Evolutionary conservation across 2,888 invertebrate genomes (phyloP).

Genomic region (Trichopria drosophilae): DNA sequence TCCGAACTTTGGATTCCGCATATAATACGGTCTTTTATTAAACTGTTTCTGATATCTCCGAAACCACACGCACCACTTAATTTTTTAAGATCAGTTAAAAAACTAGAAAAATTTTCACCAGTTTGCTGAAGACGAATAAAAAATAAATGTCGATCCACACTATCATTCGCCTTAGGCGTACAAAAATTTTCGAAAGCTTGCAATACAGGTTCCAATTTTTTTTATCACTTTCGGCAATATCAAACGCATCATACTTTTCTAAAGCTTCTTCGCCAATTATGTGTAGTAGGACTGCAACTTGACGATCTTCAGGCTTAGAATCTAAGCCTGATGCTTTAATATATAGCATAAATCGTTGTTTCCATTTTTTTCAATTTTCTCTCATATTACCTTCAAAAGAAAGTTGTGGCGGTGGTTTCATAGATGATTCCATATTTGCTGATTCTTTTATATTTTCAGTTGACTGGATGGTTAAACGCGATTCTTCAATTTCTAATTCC

Average conservation of each 20-base stretch:
- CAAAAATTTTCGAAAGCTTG: constrained; percentile 35
- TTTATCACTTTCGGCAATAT: constrained; percentile 31
- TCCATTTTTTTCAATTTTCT: constrained; percentile 41
- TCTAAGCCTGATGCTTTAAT: constrained; percentile 36
- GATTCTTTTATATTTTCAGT: too few relatives aligned
- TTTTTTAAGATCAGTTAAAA: constrained; percentile 36
- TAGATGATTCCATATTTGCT: constrained; percentile 28
- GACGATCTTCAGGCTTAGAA: constrained; percentile 31
- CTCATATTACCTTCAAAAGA: constrained; percentile 31
- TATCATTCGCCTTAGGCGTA: constrained; percentile 31
- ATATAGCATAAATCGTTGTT: constrained; percentile 39
- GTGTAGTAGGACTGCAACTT: constrained; percentile 40
- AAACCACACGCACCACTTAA: constrained; percentile 37
- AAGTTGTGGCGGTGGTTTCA: constrained; percentile 26
- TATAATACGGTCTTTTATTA: constrained; percentile 37
- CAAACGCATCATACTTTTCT: constrained; percentile 40
- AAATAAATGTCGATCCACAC: constrained; percentile 39
- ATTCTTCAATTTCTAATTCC: too few relatives aligned
- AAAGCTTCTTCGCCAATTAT: constrained; percentile 39
- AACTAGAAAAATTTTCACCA: constrained; percentile 34
- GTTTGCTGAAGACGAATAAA: constrained; percentile 24
- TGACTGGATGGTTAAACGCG: too few relatives aligned
- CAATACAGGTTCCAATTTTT: constrained; percentile 29
- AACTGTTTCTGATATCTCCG: constrained; percentile 32
- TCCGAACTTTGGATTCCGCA: constrained; percentile 30